These are phyloP conservation scores for Dicerorhinus sumatrensis DNA, from an alignment of 2,113 vertebrate genomes.

Conservation along the genomic window DNA sequence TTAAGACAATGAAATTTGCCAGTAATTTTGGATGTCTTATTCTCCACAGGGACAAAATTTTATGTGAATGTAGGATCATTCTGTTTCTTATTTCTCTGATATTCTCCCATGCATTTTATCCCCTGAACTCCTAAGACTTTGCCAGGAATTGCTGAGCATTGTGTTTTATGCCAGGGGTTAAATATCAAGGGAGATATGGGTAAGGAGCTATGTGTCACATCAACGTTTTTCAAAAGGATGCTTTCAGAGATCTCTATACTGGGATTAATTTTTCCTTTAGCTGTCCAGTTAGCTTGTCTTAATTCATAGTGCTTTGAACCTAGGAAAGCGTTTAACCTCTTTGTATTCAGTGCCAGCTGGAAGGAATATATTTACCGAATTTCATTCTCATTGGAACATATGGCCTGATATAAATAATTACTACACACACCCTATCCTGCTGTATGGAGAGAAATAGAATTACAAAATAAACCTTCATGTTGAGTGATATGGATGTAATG, in stretches of 20 bases:
- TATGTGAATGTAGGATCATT: background rate
- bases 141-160: constrained; percentile 37
- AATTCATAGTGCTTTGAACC: constrained; percentile 70
- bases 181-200: constrained; percentile 44
- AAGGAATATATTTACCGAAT: constrained; percentile 62
- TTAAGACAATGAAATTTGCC: constrained; percentile 49
- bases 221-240: constrained; percentile 30
- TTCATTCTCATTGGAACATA: constrained; percentile 70
- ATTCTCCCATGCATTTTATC: constrained; percentile 27
- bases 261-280: constrained; percentile 68
- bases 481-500: background rate
- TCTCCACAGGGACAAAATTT: background rate
- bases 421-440: constrained; percentile 54
- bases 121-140: constrained; percentile 27
- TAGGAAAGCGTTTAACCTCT: constrained; percentile 70
- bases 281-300: constrained; percentile 55
- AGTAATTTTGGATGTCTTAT: constrained; percentile 38
- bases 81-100: constrained; percentile 41
- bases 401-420: constrained; percentile 78
- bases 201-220: constrained; percentile 13
- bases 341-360: constrained; percentile 64
- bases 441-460: constrained; percentile 52
- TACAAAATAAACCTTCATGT: constrained; percentile 54
- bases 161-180: constrained; percentile 63
- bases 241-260: constrained; percentile 37